Conservation (phyloP, 2,888 invertebrate genomes). For the Dioctria linearis region DNA sequence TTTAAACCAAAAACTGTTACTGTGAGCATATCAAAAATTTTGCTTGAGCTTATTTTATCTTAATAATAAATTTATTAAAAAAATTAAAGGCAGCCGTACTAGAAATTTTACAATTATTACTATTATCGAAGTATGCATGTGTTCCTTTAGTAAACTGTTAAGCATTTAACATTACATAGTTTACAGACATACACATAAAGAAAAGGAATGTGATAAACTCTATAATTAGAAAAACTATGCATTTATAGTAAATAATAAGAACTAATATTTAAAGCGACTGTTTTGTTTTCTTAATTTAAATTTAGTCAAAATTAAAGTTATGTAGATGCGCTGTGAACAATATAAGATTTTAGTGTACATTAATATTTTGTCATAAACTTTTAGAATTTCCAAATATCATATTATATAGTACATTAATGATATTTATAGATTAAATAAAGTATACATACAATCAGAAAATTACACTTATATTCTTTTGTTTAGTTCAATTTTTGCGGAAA, state of each 20-base stretch:
- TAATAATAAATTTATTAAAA: slow-evolving; percentile 12
- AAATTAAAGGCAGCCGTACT: slow-evolving; percentile 24
- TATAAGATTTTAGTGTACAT: not conserved
- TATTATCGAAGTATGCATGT: slow-evolving; percentile 24
- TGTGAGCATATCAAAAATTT: slow-evolving; percentile 27
- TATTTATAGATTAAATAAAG: too few species aligned
- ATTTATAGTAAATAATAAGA: slow-evolving; percentile 14
- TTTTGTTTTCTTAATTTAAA: not conserved
- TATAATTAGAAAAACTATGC: slow-evolving; percentile 3
- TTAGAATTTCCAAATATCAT: too few species aligned
- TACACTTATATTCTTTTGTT: too few species aligned
- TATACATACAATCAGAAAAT: too few species aligned
- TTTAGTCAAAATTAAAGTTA: too few species aligned
- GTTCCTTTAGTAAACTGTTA: slow-evolving; percentile 20
- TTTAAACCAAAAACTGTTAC: slow-evolving; percentile 8
- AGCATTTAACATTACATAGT: not conserved
- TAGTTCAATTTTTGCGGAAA: too few species aligned
- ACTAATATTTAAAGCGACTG: not conserved
- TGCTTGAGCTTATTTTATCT: slow-evolving; percentile 20
- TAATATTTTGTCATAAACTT: too few species aligned
- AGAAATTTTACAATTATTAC: slow-evolving; percentile 1
- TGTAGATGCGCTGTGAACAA: slow-evolving; percentile 37
- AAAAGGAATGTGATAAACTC: slow-evolving; percentile 12
- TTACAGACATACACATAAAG: not conserved
- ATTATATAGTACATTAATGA: too few species aligned